These are phyloP conservation scores for Mamestra brassicae DNA, from an alignment of 2,888 invertebrate species.

Conservation along the genomic window DNA sequence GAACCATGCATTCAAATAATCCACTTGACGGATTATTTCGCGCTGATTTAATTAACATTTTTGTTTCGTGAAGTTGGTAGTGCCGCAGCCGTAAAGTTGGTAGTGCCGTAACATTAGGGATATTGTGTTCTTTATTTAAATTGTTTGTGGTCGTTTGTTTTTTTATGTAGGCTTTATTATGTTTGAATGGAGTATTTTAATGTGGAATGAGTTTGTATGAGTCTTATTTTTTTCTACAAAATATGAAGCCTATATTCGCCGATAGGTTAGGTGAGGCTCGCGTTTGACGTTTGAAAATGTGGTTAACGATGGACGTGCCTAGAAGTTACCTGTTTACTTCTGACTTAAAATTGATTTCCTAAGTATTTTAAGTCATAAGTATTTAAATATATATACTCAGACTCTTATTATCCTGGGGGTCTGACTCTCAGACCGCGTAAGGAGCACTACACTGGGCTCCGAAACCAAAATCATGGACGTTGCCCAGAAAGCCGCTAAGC, in stretches of 20 bases:
- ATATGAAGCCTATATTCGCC: neutral
- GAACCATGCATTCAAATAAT: constrained; percentile 65
- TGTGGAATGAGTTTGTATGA: neutral
- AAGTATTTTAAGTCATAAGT: too few species aligned
- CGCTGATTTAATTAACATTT: constrained; percentile 58
- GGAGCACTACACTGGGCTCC: too few species aligned
- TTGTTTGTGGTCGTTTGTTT: constrained; percentile 10
- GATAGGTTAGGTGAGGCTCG: neutral
- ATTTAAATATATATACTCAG: too few species aligned
- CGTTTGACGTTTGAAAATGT: too few species aligned
- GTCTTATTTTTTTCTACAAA: constrained; percentile 1
- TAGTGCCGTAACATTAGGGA: constrained; percentile 27
- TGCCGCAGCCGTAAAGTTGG: constrained; percentile 23
- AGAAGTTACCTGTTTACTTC: too few species aligned
- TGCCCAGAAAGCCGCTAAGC: too few species aligned
- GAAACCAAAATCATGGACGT: too few species aligned
- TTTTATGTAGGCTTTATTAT: constrained; percentile 17
- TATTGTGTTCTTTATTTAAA: constrained; percentile 45
- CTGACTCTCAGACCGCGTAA: too few species aligned
- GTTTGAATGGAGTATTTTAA: constrained; percentile 13
- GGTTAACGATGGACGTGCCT: too few species aligned
- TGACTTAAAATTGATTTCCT: too few species aligned
- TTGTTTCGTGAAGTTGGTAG: constrained; percentile 34
- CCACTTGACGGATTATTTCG: constrained; percentile 66
- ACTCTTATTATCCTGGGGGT: too few species aligned